Evolutionary conservation across 2,113 vertebrate species (phyloP).

Genomic region (Paedocypris sp.): DNA sequence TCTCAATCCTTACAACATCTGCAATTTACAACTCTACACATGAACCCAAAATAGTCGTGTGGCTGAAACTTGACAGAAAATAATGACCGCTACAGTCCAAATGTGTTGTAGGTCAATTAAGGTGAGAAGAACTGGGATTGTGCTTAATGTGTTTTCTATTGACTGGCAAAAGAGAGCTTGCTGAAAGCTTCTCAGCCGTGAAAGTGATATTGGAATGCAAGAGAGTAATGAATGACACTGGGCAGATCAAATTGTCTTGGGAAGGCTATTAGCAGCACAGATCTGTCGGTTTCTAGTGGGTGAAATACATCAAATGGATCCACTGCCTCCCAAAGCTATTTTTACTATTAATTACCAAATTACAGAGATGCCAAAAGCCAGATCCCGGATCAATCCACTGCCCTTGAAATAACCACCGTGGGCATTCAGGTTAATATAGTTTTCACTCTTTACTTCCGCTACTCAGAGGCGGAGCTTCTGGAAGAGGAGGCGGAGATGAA

Average conservation of each 20-base stretch:
- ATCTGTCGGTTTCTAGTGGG: not conserved
- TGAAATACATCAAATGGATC: not conserved
- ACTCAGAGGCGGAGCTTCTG: slow-evolving; percentile 74
- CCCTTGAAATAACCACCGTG: not conserved
- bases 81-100: not conserved
- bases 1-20: too few species aligned
- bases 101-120: not conserved
- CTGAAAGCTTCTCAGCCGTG: not conserved
- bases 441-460: not conserved
- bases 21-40: not conserved
- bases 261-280: not conserved
- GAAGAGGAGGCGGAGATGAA: slow-evolving; percentile 76
- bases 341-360: not conserved
- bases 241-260: slow-evolving; percentile 7
- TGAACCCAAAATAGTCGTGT: not conserved
- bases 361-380: not conserved
- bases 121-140: not conserved
- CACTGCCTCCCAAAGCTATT: slow-evolving; percentile 1
- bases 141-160: not conserved
- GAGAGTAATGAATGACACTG: slow-evolving; percentile 9
- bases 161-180: not conserved
- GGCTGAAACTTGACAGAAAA: not conserved
- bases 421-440: not conserved
- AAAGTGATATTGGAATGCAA: not conserved
- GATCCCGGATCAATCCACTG: not conserved